Conservation (phyloP, 2,888 invertebrate genomes). For the Rhyacophila evoluta region DNA sequence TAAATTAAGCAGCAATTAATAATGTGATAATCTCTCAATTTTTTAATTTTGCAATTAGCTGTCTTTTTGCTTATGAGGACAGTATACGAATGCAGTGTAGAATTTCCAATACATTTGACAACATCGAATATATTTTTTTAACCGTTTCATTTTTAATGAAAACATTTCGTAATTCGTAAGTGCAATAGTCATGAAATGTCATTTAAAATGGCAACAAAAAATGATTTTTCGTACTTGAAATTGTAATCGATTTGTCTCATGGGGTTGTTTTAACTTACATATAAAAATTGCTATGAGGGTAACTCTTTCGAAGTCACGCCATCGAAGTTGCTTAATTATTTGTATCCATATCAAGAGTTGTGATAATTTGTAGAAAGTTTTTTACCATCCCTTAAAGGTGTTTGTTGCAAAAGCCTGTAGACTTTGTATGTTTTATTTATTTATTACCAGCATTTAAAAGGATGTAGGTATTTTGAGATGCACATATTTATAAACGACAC, state of each 20-base stretch:
- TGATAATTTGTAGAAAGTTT: background rate
- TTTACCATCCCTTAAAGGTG: background rate
- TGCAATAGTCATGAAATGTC: background rate
- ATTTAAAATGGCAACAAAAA: background rate
- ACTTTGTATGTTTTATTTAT: background rate
- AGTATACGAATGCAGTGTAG: too few species aligned
- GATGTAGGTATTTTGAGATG: background rate
- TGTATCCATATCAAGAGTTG: background rate
- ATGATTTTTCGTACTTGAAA: background rate
- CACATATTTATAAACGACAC: background rate
- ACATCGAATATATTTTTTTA: too few species aligned
- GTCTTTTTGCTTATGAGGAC: too few species aligned
- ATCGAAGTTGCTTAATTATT: background rate
- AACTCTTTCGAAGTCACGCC: background rate
- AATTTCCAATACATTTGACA: too few species aligned
- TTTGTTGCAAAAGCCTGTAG: background rate
- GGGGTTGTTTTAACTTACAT: slow-evolving; percentile 9
- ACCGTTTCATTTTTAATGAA: too few species aligned
- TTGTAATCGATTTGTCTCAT: slow-evolving; percentile 21
- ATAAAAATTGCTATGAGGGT: background rate
- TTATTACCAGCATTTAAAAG: background rate
- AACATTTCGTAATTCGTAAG: too few species aligned
- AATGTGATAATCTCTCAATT: too few species aligned
- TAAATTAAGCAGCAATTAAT: too few species aligned
- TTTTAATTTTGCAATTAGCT: too few species aligned